Base-by-base conservation (phyloP, 2,797 vertebrate species). In the Microctenopoma steveboyesi region DNA sequence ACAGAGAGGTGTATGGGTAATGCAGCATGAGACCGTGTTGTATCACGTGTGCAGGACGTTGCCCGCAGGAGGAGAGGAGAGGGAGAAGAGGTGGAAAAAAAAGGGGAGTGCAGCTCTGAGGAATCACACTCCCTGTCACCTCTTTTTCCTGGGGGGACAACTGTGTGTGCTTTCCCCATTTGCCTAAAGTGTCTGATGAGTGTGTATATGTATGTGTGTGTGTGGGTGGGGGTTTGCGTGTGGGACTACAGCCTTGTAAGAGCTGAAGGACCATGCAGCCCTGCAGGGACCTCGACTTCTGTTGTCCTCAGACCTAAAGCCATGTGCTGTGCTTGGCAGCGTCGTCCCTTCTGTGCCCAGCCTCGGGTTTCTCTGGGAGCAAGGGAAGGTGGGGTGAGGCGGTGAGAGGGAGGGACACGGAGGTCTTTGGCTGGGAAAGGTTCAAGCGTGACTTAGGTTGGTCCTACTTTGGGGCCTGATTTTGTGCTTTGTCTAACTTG, bases 1-100 rank as follows among this genome's bases (percentile, higher is more conserved):
- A 80, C 83, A 80, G 64, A 82, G 90, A 91, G 86, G 87, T 88
- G 86, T 85, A 88, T 81, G 86, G 84, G 74, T 88, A 91, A 91
- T 89, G 88, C 82, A 68, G 86, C 87, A 74, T 88, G 86, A 90
- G 90, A 25, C 84, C 73, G 79, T 86, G 87, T 85, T 79, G 62
- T 85, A 85, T 91, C 89, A 83, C 89, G 85, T 88, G 88, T 85
- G 84, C 82, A 86, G 83, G 83, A 79, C 66, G 57, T 65, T 47
- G 87, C 89, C 89, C 61, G 81, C 76, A 74, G 89, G 64, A 54
- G 71, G 71, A 7, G 69, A 35, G 54, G 54, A 72, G 81, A 57
- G 28, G 33, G 50, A 78, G 77, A 37, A 74, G 82, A 86, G 81
- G 79, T 76, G 84, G 89, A 79, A 79, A 49, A 79, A 79, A 49